These are phyloP conservation scores for Drosophila recens DNA, from an alignment of 2,888 invertebrate genomes.

Conservation along the genomic window DNA sequence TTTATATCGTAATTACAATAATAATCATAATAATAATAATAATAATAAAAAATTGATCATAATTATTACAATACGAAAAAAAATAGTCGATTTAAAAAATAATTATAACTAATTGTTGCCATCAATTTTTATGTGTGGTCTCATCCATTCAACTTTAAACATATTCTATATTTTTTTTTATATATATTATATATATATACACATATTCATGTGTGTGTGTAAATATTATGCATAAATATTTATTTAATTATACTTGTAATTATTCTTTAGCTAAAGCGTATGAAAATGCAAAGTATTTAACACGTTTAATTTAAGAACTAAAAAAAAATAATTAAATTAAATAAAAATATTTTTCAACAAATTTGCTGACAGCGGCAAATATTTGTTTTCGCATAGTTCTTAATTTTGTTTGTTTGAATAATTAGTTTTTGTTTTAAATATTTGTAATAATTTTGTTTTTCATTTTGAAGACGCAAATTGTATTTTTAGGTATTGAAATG, in stretches of 20 bases:
- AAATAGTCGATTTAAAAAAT: constrained; percentile 56
- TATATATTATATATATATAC: constrained; percentile 31
- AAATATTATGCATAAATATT: constrained; percentile 63
- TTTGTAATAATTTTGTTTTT: constrained; percentile 44
- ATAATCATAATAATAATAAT: constrained; percentile 62
- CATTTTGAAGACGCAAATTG: constrained; percentile 68
- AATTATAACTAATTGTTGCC: constrained; percentile 70
- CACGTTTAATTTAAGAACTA: constrained; percentile 53
- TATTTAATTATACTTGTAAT: constrained; percentile 61
- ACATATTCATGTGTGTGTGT: constrained; percentile 32
- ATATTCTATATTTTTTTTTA: constrained; percentile 47
- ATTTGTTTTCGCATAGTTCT: constrained; percentile 45
- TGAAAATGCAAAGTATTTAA: constrained; percentile 82
- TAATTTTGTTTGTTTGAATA: constrained; percentile 23
- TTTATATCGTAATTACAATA: constrained; percentile 56
- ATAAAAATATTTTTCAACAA: constrained; percentile 54
- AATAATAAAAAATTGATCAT: constrained; percentile 52
- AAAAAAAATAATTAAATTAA: constrained; percentile 43
- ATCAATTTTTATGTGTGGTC: constrained; percentile 33
- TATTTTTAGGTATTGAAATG: constrained; percentile 65
- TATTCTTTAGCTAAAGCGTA: constrained; percentile 82
- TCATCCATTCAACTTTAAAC: constrained; percentile 46
- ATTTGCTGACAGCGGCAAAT: constrained; percentile 55
- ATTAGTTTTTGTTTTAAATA: constrained; percentile 36
- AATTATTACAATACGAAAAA: constrained; percentile 64